Evolutionary conservation across 2,797 vertebrate species (phyloP).

Genomic region (Argya squamiceps): DNA sequence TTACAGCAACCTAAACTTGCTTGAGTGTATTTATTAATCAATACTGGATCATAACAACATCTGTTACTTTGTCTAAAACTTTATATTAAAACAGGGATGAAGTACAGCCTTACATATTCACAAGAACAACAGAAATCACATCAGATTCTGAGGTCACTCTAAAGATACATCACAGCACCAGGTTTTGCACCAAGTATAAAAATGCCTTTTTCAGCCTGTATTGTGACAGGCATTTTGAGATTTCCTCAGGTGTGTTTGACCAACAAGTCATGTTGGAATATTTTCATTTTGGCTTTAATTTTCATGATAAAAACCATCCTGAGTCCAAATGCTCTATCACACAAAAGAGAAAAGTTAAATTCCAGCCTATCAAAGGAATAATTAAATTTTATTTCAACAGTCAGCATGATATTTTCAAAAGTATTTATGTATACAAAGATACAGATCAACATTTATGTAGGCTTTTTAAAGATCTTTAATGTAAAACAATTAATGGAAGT

Average conservation of each 20-base stretch:
- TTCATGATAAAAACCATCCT: not conserved
- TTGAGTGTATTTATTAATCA: not conserved
- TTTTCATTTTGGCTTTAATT: not conserved
- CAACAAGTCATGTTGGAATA: not conserved
- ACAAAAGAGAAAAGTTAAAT: not conserved
- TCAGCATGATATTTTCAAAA: not conserved
- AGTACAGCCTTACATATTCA: not conserved
- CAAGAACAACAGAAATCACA: not conserved
- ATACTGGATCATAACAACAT: not conserved
- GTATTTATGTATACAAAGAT: not conserved
- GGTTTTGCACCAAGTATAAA: not conserved
- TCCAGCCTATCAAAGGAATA: not conserved
- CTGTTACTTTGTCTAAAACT: not conserved
- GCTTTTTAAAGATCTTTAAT: not conserved
- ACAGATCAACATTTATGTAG: not conserved
- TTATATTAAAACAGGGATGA: not conserved
- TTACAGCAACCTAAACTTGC: not conserved
- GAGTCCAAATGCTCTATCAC: not conserved
- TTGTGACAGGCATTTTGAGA: not conserved
- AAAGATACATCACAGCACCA: not conserved
- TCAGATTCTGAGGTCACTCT: not conserved
- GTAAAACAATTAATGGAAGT: not conserved
- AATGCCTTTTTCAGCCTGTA: not conserved
- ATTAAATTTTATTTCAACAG: not conserved
- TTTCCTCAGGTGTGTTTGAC: not conserved